phyloP scores from a whole-genome alignment of 1,140 invertebrate genomes.

The Neodiprion virginianus region DNA sequence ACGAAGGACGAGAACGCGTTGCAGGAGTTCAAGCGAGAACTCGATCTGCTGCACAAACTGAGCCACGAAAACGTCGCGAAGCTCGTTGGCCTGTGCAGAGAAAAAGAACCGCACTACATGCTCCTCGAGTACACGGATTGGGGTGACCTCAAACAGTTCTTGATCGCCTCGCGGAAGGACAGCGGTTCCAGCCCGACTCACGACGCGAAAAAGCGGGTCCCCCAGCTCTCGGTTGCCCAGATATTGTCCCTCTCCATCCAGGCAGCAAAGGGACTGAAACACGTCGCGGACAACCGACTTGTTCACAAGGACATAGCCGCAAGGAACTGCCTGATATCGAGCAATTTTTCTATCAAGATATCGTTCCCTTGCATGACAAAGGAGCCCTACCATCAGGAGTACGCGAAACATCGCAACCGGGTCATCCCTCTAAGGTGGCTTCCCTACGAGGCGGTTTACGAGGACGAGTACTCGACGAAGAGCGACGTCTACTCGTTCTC shows the following conservation, averaged over 20 bases:
- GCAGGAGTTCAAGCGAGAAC: slow-evolving; percentile 85
- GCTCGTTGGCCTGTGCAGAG: slow-evolving; percentile 81
- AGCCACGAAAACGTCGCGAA: slow-evolving; percentile 82
- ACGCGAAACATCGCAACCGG: slow-evolving; percentile 80
- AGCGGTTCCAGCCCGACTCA: slow-evolving; percentile 46
- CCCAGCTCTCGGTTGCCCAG: slow-evolving; percentile 74
- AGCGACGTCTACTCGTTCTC: slow-evolving; percentile 94
- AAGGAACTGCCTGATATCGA: slow-evolving; percentile 90
- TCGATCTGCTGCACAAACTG: slow-evolving; percentile 83
- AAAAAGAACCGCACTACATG: slow-evolving; percentile 87
- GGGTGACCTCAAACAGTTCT: slow-evolving; percentile 94
- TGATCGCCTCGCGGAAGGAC: slow-evolving; percentile 81
- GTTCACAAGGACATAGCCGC: slow-evolving; percentile 91
- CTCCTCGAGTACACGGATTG: slow-evolving; percentile 92
- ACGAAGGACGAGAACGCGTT: slow-evolving; percentile 79
- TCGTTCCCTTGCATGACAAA: slow-evolving; percentile 81
- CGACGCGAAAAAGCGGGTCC: slow-evolving; percentile 61
- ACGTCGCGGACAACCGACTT: slow-evolving; percentile 76
- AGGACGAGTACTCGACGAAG: slow-evolving; percentile 92
- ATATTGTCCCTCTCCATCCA: slow-evolving; percentile 77
- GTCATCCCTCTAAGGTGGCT: slow-evolving; percentile 77
- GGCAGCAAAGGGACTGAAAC: slow-evolving; percentile 84
- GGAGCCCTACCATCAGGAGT: slow-evolving; percentile 87
- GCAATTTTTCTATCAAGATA: slow-evolving; percentile 83
- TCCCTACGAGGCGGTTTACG: slow-evolving; percentile 85